Evolutionary conservation across 2,797 vertebrate genomes (phyloP), one percentile per base, ranked within the genome.

Genomic region (Botia almorhae): DNA sequence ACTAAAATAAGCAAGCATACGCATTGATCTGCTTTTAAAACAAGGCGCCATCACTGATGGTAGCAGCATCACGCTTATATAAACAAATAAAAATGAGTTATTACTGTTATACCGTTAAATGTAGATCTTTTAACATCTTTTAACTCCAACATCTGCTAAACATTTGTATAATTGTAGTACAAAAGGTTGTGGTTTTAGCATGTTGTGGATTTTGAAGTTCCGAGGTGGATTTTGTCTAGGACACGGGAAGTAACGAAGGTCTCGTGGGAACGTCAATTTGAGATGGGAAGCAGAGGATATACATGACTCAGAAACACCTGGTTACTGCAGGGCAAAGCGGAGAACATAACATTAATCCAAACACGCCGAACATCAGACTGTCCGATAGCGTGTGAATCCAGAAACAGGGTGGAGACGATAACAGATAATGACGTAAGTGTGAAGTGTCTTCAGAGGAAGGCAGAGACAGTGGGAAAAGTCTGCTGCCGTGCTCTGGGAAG

Each of bases 381-480:
- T 23, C 26, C 51, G 33, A 79, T 82, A 65, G 46, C 29, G 29
- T 77, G 61, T 23, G 50, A 64, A 39, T 39, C 17, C 21, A 80
- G 74, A 64, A 19, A 70, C 14, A 16, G 69, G 74, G 74, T 75
- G 77, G 19, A 74, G 74, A 75, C 58, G 13, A 33, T 14, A 75
- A 53, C 73, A 50, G 74, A 76, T 58, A 33, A 46, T 83, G 86
- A 86, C 43, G 56, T 68, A 82, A 80, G 84, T 81, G 83, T 83
- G 68, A 82, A 85, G 82, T 21, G 67, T 77, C 68, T 77, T 55
- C 36, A 72, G n/a, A 79, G 83, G 76, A 85, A 85, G 81, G 71
- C 7, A 2, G 50, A 80, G 76, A 72, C 81, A 11, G 61, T 23
- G 76, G 80, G 71, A 85, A 19, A 67, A 71, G 61, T 75, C 53